A percentile compares a stretch with the other conserved stretches of the same genome.
These are phyloP conservation scores for Pseudoatta argentina DNA, from an alignment of 1,140 invertebrate species.

Conservation along the genomic window DNA sequence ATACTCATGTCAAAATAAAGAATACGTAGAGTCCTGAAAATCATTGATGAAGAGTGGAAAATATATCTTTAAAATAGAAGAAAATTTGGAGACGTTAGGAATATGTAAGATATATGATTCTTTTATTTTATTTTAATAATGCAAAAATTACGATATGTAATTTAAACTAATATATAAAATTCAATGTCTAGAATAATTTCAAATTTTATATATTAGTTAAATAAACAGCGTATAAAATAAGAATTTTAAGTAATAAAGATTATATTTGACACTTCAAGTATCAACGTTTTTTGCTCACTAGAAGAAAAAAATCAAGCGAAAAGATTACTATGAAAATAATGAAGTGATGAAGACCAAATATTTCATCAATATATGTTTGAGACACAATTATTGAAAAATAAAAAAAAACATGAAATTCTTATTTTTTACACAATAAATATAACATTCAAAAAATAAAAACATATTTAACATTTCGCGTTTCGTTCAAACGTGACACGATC, in stretches of 20 bases:
- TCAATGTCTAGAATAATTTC: background rate
- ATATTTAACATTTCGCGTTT: background rate
- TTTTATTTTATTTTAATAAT: background rate
- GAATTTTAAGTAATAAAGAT: background rate
- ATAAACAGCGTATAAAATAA: background rate
- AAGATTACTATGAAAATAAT: too few relatives aligned
- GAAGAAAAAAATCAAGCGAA: too few relatives aligned
- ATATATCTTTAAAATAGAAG: background rate
- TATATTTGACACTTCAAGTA: too few relatives aligned
- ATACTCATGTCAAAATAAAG: slow-evolving; percentile 68
- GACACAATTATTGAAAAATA: too few relatives aligned
- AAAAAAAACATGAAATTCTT: too few relatives aligned
- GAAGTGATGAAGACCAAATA: too few relatives aligned
- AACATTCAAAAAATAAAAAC: too few relatives aligned
- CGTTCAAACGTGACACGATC: background rate
- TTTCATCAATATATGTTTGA: too few relatives aligned
- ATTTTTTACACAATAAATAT: too few relatives aligned
- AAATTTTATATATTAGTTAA: background rate
- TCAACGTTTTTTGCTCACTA: too few relatives aligned
- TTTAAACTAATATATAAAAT: background rate
- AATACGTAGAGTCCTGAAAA: slow-evolving; percentile 64
- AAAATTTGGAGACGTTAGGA: background rate
- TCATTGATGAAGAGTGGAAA: slow-evolving; percentile 54
- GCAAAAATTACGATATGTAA: background rate
- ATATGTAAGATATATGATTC: background rate